phyloP scores from a whole-genome alignment of 2,888 invertebrate genomes.

The Apoderus coryli region DNA sequence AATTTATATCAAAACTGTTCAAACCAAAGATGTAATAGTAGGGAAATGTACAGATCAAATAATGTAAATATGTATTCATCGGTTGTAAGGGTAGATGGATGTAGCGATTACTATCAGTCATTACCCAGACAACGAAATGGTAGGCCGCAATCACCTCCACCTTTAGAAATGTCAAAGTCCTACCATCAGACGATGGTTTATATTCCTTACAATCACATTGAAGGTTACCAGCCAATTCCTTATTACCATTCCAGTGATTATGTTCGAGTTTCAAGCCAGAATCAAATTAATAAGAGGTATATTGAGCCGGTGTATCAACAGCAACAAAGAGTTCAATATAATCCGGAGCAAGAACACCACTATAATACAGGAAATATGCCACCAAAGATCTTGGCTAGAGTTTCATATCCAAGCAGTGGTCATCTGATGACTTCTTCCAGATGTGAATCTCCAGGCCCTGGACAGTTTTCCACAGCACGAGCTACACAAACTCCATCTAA shows the following conservation, averaged over 20 bases:
- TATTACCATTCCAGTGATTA: slow-evolving; percentile 27
- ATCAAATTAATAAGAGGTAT: slow-evolving; percentile 31
- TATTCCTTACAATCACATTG: slow-evolving; percentile 47
- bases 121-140: slow-evolving; percentile 32
- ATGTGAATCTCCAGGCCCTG: slow-evolving; percentile 31
- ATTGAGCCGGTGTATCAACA: slow-evolving; percentile 25
- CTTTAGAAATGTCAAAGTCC: slow-evolving; percentile 40
- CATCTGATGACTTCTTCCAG: slow-evolving; percentile 15
- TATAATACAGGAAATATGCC: slow-evolving; percentile 21
- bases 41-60: slow-evolving; percentile 19
- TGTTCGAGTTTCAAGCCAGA: slow-evolving; percentile 27
- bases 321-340: slow-evolving; percentile 23
- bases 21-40: slow-evolving; percentile 23
- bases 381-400: slow-evolving; percentile 10
- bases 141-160: slow-evolving; percentile 56
- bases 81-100: slow-evolving; percentile 22
- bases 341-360: slow-evolving; percentile 23
- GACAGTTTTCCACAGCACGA: slow-evolving; percentile 30
- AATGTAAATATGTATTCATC: slow-evolving; percentile 26
- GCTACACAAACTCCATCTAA: slow-evolving; percentile 29
- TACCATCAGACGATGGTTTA: slow-evolving; percentile 55
- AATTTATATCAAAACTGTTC: slow-evolving; percentile 38
- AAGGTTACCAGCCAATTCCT: slow-evolving; percentile 23
- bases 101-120: slow-evolving; percentile 25
- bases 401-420: slow-evolving; percentile 12